A percentile compares a stretch with the other conserved stretches of the same genome.
phyloP scores from a whole-genome alignment of 2,113 vertebrate species.

The Aptenodytes forsteri region DNA sequence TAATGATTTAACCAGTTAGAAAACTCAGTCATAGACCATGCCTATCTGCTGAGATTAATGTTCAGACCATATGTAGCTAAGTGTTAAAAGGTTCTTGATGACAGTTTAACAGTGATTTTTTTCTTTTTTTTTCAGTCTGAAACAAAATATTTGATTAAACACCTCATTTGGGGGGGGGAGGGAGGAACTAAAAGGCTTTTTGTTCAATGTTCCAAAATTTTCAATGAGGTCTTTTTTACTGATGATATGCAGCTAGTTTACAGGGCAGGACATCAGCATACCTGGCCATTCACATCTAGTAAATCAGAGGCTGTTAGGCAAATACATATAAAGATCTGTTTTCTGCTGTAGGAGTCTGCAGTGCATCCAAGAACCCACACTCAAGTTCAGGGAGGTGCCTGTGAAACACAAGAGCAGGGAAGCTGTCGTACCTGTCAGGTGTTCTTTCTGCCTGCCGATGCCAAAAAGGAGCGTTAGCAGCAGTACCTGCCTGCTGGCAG shows the following conservation, averaged over 20 bases:
- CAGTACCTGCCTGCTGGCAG: neutral
- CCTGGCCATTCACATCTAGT: neutral
- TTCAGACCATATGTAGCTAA: neutral
- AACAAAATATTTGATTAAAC: neutral
- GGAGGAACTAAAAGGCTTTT: neutral
- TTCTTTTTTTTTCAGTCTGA: neutral
- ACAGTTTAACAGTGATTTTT: neutral
- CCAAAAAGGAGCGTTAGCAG: neutral
- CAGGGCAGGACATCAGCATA: neutral
- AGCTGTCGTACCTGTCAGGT: neutral
- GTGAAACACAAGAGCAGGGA: neutral
- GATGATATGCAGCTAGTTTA: neutral
- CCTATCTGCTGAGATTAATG: neutral
- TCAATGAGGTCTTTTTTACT: neutral
- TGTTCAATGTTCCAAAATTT: neutral
- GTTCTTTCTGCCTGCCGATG: neutral
- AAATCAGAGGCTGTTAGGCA: neutral
- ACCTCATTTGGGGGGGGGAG: neutral
- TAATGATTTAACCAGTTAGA: neutral
- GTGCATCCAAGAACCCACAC: neutral
- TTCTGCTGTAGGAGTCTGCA: neutral
- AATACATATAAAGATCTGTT: neutral
- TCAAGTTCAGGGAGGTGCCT: neutral
- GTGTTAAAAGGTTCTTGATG: neutral
- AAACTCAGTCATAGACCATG: neutral